phyloP scores from a whole-genome alignment of 1,140 invertebrate species.

The Procambarus virginalis region DNA sequence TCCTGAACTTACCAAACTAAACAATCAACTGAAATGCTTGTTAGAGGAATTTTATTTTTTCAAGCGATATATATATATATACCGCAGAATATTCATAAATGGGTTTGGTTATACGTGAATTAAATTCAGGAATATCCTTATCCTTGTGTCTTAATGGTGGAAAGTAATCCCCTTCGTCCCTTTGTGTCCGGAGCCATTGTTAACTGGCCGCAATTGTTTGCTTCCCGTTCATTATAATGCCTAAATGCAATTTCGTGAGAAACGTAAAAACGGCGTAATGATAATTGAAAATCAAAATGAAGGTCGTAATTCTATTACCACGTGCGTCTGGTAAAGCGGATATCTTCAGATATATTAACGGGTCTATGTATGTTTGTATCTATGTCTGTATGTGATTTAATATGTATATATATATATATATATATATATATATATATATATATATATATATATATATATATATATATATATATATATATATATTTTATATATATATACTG shows the following conservation, averaged over 20 bases:
- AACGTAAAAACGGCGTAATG: background rate
- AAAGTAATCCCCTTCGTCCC: background rate
- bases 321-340: no score
- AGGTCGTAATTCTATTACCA: background rate
- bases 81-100: background rate
- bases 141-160: background rate
- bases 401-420: background rate
- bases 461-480: background rate
- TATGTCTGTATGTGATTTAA: no score
- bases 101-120: background rate
- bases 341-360: no score
- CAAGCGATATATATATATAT: background rate
- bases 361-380: background rate
- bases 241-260: background rate
- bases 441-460: background rate
- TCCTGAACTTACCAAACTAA: background rate
- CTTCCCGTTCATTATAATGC: background rate
- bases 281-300: conserved; percentile 5
- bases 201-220: background rate
- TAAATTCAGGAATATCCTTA: background rate
- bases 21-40: background rate
- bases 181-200: background rate
- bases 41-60: background rate
- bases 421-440: background rate
- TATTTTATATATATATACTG: background rate